Conservation (phyloP, 92 coral and sea anemone genomes). For the Paragorgia papillata region DNA sequence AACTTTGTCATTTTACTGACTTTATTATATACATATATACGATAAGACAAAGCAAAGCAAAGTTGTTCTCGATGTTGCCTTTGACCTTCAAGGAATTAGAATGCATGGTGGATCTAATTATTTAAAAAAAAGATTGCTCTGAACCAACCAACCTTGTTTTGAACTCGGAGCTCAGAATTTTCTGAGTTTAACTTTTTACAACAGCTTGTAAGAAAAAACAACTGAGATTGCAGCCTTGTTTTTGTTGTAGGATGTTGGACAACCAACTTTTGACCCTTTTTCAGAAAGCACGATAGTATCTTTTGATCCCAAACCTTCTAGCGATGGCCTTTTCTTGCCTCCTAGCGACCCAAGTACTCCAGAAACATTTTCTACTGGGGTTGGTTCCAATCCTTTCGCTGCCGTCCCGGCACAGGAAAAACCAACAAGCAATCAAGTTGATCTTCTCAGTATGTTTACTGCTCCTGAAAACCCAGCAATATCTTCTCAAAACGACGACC, state of each 20-base stretch:
- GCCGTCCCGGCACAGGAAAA: constrained; percentile 18
- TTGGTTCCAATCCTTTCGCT: constrained; percentile 53
- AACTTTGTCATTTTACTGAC: too few species aligned
- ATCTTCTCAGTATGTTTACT: constrained; percentile 52
- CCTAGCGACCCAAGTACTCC: constrained; percentile 29
- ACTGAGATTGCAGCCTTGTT: too few species aligned
- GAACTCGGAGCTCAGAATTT: too few species aligned
- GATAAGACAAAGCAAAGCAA: too few species aligned
- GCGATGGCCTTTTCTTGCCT: constrained; percentile 49
- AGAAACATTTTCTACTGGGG: constrained; percentile 2
- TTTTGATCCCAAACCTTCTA: constrained; percentile 18
- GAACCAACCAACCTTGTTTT: too few species aligned
- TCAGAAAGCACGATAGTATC: constrained; percentile 34
- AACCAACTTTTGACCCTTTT: constrained; percentile 25
- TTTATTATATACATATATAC: too few species aligned
- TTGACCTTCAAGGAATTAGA: too few species aligned
- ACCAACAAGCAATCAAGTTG: constrained; percentile 42
- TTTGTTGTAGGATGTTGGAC: constrained; percentile 23
- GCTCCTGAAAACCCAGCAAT: constrained; percentile 42
- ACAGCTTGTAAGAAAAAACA: too few species aligned
- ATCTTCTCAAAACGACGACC: constrained; percentile 39
- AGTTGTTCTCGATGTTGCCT: too few species aligned
- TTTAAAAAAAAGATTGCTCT: too few species aligned
- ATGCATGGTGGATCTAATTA: too few species aligned
- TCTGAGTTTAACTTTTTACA: too few species aligned